Conservation (phyloP, 1,140 invertebrate species). For the Drusus annulatus region DNA sequence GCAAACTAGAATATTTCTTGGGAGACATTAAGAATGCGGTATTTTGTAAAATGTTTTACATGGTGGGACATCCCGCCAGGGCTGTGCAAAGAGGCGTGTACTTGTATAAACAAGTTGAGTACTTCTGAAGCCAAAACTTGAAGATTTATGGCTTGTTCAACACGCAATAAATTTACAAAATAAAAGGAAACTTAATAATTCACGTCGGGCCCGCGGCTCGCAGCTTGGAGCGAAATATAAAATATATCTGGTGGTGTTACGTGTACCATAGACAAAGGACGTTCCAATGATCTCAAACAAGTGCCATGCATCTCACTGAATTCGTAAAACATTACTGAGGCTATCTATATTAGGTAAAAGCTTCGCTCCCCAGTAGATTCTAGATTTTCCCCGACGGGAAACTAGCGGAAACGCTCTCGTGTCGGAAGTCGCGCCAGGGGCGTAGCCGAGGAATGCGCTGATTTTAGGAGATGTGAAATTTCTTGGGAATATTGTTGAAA, state of each 20-base stretch:
- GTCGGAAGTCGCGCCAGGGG: slow-evolving; percentile 17
- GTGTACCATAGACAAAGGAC: slow-evolving; percentile 52
- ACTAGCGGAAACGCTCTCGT: slow-evolving; percentile 9
- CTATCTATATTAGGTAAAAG: neutral
- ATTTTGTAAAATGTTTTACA: slow-evolving; percentile 35
- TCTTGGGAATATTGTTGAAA: slow-evolving; percentile 1
- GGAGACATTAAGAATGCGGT: slow-evolving; percentile 31
- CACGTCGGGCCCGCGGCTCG: slow-evolving; percentile 14
- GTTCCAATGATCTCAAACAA: neutral
- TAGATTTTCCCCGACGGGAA: neutral
- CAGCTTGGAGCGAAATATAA: slow-evolving; percentile 27
- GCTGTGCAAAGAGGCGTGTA: slow-evolving; percentile 16
- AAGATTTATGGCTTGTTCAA: slow-evolving; percentile 56
- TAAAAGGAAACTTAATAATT: slow-evolving; percentile 58
- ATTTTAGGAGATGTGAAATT: neutral
- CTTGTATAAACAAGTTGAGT: slow-evolving; percentile 20
- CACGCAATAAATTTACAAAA: slow-evolving; percentile 56
- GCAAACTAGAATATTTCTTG: slow-evolving; percentile 13
- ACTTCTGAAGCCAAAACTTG: slow-evolving; percentile 43
- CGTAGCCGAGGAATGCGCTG: neutral
- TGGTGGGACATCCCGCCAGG: slow-evolving; percentile 5
- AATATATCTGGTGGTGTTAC: slow-evolving; percentile 45
- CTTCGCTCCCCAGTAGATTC: neutral
- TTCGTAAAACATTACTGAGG: too few species aligned
- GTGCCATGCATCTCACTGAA: too few species aligned